Conservation (phyloP, 1,140 invertebrate genomes). For the Brachionus paranguensis region DNA sequence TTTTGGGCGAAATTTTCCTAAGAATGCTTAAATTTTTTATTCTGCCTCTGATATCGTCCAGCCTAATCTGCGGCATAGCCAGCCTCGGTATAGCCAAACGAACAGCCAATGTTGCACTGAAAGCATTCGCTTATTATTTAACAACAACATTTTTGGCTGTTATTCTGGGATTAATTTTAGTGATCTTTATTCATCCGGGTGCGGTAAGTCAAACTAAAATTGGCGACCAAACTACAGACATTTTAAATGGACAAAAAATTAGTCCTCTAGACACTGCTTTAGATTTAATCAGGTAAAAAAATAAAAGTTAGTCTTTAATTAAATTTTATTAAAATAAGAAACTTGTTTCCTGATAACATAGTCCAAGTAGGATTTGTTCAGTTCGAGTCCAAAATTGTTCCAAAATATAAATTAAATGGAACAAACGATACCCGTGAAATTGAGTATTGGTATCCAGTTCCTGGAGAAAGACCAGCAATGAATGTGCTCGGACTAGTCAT, state of each 20-base stretch:
- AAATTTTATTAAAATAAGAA: not conserved
- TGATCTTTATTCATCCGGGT: conserved; percentile 57
- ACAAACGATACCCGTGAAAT: conserved; percentile 5
- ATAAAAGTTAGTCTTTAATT: not conserved
- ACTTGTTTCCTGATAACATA: conserved; percentile 35
- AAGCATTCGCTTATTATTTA: conserved; percentile 14
- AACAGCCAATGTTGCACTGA: conserved; percentile 45
- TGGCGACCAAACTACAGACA: not conserved
- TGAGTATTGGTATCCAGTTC: conserved; percentile 29
- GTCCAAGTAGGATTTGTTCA: conserved; percentile 4
- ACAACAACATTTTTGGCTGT: conserved; percentile 20
- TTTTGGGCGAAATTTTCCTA: conserved; percentile 27
- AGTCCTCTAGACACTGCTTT: conserved; percentile 5
- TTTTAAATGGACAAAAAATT: conserved; percentile 29
- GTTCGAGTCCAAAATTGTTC: not conserved
- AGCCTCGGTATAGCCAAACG: not conserved
- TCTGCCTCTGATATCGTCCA: conserved; percentile 15
- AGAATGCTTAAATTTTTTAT: conserved; percentile 25
- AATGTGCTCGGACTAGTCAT: conserved; percentile 45
- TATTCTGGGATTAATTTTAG: conserved; percentile 53
- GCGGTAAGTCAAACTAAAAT: not conserved
- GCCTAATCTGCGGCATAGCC: not conserved
- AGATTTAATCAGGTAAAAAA: conserved; percentile 34
- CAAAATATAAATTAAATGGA: conserved; percentile 26
- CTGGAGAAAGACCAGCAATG: conserved; percentile 42